Evolutionary conservation across 2,113 vertebrate genomes (phyloP).

Genomic region (Eolophus roseicapilla): DNA sequence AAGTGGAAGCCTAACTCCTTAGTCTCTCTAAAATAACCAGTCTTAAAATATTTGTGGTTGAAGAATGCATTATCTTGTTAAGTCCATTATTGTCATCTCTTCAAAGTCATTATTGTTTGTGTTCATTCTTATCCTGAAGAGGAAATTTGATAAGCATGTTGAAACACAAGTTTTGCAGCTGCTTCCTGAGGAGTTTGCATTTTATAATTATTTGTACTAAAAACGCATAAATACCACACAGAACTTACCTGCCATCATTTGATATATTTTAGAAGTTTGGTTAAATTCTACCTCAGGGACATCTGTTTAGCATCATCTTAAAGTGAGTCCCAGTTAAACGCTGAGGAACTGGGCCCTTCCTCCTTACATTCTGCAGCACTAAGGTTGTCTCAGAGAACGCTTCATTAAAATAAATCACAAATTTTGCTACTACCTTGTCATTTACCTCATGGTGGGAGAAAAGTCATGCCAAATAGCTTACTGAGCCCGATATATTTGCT

Average conservation of each 20-base stretch:
- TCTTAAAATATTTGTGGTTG: background rate
- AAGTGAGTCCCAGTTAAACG: background rate
- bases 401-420: background rate
- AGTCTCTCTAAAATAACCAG: background rate
- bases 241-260: background rate
- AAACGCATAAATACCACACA: background rate
- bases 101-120: background rate
- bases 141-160: background rate
- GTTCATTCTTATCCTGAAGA: background rate
- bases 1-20: background rate
- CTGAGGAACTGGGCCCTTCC: background rate
- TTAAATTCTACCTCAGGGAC: background rate
- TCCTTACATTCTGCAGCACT: background rate
- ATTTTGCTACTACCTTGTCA: background rate
- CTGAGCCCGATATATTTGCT: background rate
- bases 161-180: background rate
- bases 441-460: constrained; percentile 30
- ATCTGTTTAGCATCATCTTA: background rate
- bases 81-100: background rate
- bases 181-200: background rate
- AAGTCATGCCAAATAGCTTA: background rate
- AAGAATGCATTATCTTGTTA: background rate
- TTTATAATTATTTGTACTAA: background rate
- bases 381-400: background rate
- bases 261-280: background rate